These are phyloP conservation scores for Exephanes ischioxanthus DNA, from an alignment of 2,888 invertebrate genomes.

Conservation along the genomic window DNA sequence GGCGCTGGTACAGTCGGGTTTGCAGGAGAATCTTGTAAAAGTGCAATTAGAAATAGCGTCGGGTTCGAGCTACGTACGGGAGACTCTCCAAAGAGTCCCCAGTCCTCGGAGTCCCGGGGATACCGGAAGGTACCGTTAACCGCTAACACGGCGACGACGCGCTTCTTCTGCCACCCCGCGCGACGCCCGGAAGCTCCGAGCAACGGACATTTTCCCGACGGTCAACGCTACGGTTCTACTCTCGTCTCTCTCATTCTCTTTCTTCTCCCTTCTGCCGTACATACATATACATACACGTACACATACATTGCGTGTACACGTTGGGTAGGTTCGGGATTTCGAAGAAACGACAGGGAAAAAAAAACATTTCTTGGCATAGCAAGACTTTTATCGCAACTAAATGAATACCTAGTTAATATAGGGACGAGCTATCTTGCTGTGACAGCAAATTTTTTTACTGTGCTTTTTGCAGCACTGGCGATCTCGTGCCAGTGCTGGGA, in stretches of 20 bases:
- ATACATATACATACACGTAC: not conserved
- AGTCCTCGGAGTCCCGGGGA: slow-evolving; percentile 46
- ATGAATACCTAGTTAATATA: too few species aligned
- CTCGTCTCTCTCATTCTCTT: not conserved
- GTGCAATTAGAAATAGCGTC: slow-evolving; percentile 13
- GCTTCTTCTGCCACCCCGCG: slow-evolving; percentile 37
- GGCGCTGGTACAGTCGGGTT: not conserved
- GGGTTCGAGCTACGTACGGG: not conserved
- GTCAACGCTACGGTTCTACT: slow-evolving; percentile 43
- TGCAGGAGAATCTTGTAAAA: slow-evolving; percentile 1
- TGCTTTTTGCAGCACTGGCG: too few species aligned
- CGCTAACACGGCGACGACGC: slow-evolving; percentile 61
- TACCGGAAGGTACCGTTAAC: slow-evolving; percentile 66
- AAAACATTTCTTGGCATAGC: too few species aligned
- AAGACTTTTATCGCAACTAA: too few species aligned
- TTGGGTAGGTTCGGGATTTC: slow-evolving; percentile 9
- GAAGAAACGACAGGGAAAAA: not conserved
- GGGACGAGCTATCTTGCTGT: too few species aligned
- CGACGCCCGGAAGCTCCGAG: slow-evolving; percentile 52
- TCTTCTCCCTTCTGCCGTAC: not conserved
- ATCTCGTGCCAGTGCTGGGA: too few species aligned
- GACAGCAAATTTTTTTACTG: too few species aligned
- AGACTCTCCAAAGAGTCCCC: not conserved
- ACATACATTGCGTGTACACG: not conserved
- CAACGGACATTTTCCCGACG: slow-evolving; percentile 54